Conservation (phyloP, 2,888 invertebrate genomes). For the Artemia sinica region DNA sequence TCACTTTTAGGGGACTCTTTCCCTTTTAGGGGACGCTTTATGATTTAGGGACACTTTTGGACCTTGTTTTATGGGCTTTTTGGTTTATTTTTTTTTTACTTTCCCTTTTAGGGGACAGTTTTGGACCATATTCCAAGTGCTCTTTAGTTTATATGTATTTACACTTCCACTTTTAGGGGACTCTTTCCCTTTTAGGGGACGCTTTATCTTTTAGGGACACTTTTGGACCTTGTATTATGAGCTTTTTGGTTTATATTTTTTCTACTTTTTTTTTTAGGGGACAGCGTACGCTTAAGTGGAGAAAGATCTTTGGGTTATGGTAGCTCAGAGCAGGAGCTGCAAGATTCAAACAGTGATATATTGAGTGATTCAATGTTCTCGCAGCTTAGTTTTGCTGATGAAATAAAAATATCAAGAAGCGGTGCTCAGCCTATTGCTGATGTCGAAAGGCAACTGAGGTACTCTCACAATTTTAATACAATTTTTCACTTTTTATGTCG, state of each 20-base stretch:
- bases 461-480: constrained; percentile 27
- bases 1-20: neutral
- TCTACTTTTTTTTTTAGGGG: too few species aligned
- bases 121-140: neutral
- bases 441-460: constrained; percentile 9
- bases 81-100: too few species aligned
- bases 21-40: neutral
- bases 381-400: constrained; percentile 11
- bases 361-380: constrained; percentile 10
- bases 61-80: too few species aligned
- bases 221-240: too few species aligned
- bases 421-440: neutral
- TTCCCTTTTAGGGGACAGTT: constrained; percentile 4
- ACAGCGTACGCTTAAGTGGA: neutral
- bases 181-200: neutral
- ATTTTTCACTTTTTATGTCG: constrained; percentile 43
- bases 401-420: neutral
- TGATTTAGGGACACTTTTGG: neutral
- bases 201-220: neutral
- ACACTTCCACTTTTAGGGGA: neutral
- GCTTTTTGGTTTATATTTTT: too few species aligned
- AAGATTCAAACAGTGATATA: constrained; percentile 8
- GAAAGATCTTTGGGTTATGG: neutral
- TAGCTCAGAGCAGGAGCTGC: neutral
- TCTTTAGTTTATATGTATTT: neutral